Evolutionary conservation across 2,888 invertebrate species (phyloP).

Genomic region (Antitype chi): DNA sequence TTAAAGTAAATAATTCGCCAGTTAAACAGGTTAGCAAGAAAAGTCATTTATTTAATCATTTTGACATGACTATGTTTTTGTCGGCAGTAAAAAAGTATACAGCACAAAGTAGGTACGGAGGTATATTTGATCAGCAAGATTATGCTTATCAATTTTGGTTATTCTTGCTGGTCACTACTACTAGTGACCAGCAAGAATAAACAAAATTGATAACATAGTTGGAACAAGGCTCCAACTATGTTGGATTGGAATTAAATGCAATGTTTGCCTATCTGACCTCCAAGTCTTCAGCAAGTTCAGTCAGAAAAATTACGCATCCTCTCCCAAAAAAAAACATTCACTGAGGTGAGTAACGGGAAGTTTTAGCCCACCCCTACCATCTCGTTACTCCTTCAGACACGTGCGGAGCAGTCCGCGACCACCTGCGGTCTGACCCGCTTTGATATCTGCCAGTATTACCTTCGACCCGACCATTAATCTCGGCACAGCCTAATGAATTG

Average conservation of each 20-base stretch:
- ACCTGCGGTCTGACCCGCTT: conserved; percentile 73
- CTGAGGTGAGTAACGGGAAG: too few species aligned
- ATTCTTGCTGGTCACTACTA: too few species aligned
- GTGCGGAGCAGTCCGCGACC: conserved; percentile 54
- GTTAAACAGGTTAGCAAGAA: not conserved
- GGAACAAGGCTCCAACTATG: too few species aligned
- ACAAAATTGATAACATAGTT: too few species aligned
- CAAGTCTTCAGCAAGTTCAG: too few species aligned
- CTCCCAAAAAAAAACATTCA: too few species aligned
- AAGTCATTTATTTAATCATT: not conserved
- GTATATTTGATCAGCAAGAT: not conserved
- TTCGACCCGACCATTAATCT: conserved; percentile 87
- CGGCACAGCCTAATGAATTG: conserved; percentile 82
- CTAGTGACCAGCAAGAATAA: too few species aligned
- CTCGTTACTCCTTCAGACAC: conserved; percentile 55
- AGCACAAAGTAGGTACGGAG: not conserved
- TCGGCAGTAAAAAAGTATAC: not conserved
- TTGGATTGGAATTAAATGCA: too few species aligned
- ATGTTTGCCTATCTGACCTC: too few species aligned
- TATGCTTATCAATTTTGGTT: too few species aligned
- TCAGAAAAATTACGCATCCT: too few species aligned
- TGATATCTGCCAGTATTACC: conserved; percentile 86
- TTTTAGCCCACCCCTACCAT: conserved; percentile 18
- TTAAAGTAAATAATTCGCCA: not conserved
- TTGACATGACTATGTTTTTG: not conserved